Evolutionary conservation across 2,888 invertebrate genomes (phyloP).

Genomic region (Eupithecia exiguata): DNA sequence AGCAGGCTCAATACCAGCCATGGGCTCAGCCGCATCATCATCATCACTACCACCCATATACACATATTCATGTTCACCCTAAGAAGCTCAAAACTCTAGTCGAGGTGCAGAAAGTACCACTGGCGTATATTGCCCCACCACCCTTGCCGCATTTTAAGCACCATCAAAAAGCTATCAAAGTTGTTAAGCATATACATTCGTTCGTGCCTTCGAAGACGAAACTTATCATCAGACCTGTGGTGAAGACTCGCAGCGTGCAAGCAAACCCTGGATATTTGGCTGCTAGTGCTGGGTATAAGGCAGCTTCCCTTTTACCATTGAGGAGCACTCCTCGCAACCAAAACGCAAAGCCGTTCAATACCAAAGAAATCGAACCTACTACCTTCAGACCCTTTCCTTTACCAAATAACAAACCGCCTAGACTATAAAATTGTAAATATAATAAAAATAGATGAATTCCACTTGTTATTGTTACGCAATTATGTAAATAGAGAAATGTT

Average conservation of each 20-base stretch:
- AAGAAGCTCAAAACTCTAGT: slow-evolving; percentile 73
- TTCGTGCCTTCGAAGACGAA: slow-evolving; percentile 65
- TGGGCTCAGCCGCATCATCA: slow-evolving; percentile 39
- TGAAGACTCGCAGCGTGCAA: slow-evolving; percentile 56
- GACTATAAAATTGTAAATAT: slow-evolving; percentile 48
- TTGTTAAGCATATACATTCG: slow-evolving; percentile 66
- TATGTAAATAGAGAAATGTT: slow-evolving; percentile 53
- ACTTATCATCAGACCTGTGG: slow-evolving; percentile 67
- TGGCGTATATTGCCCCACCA: slow-evolving; percentile 75
- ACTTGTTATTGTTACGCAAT: slow-evolving; percentile 65
- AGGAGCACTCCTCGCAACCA: slow-evolving; percentile 45
- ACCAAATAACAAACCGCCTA: slow-evolving; percentile 66
- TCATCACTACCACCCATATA: slow-evolving; percentile 38
- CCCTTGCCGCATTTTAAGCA: slow-evolving; percentile 55
- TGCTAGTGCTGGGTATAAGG: slow-evolving; percentile 46
- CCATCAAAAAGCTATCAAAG: slow-evolving; percentile 55
- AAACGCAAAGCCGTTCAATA: slow-evolving; percentile 51
- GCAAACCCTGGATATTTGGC: slow-evolving; percentile 38
- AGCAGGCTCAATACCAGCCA: slow-evolving; percentile 26
- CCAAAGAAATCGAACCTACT: slow-evolving; percentile 67
- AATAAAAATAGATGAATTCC: slow-evolving; percentile 45
- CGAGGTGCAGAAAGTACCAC: slow-evolving; percentile 73
- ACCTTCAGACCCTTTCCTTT: slow-evolving; percentile 65
- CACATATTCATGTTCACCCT: slow-evolving; percentile 48
- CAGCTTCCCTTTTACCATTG: slow-evolving; percentile 41